Evolutionary conservation across 2,888 invertebrate species (phyloP).

Genomic region (Heteromyza rotundicornis): DNA sequence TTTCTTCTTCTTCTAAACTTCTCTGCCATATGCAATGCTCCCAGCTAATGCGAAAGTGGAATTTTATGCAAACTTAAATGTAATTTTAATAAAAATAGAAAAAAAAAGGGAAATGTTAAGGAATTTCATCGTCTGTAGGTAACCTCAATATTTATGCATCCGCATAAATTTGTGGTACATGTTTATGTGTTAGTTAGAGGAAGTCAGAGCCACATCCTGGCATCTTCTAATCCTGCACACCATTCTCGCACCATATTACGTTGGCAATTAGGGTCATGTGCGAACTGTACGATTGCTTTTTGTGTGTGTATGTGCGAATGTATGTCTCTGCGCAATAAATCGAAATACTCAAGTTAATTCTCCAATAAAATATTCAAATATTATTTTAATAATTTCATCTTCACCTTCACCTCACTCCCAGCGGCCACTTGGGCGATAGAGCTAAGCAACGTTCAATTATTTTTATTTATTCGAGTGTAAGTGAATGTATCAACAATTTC

Average conservation of each 20-base stretch:
- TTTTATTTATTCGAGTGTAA: conserved; percentile 30
- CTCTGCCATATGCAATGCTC: background rate
- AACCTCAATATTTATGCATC: background rate
- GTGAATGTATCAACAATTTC: conserved; percentile 17
- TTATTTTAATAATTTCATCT: too few relatives aligned
- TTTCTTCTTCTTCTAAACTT: too few relatives aligned
- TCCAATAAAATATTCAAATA: too few relatives aligned
- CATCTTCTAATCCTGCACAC: background rate
- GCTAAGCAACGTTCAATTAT: conserved; percentile 23
- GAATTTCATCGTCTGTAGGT: too few relatives aligned
- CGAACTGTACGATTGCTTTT: background rate
- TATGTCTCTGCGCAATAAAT: background rate
- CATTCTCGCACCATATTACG: background rate
- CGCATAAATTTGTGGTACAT: background rate
- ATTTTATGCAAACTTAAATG: conserved; percentile 5
- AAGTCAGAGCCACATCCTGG: background rate
- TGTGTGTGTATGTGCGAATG: background rate
- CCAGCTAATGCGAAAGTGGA: background rate
- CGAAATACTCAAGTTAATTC: too few relatives aligned
- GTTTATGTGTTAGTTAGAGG: background rate
- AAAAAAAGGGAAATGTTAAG: background rate
- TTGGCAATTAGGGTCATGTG: conserved; percentile 7
- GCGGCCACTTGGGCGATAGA: background rate
- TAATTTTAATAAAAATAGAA: background rate
- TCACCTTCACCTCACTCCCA: too few relatives aligned